phyloP scores from a whole-genome alignment of 2,797 vertebrate species.

The Emys orbicularis region DNA sequence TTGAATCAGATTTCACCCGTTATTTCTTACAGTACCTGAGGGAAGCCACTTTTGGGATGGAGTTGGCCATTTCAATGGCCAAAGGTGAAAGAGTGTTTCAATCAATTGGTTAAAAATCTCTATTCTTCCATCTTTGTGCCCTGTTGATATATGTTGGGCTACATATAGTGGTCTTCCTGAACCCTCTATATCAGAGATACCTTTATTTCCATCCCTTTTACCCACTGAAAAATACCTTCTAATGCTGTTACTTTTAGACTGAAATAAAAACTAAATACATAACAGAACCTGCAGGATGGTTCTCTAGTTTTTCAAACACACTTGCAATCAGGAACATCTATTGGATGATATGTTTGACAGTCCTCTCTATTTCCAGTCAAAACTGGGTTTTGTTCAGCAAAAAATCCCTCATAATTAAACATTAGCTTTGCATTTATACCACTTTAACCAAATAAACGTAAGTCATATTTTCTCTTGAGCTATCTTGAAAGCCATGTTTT shows the following conservation, averaged over 20 bases:
- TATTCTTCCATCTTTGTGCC: background rate
- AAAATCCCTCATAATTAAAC: background rate
- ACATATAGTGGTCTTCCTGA: background rate
- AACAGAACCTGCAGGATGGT: background rate
- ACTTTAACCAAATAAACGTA: background rate
- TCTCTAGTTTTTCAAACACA: background rate
- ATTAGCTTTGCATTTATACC: background rate
- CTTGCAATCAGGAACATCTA: background rate
- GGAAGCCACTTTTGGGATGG: too few species aligned
- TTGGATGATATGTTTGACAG: background rate
- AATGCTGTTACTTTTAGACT: background rate
- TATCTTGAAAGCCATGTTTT: background rate
- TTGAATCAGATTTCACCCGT: background rate
- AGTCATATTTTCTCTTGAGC: background rate
- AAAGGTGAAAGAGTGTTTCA: too few species aligned
- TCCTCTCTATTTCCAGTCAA: background rate
- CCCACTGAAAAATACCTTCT: background rate
- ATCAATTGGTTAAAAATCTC: too few species aligned
- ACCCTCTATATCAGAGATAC: background rate
- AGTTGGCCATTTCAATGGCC: too few species aligned
- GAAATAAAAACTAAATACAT: background rate
- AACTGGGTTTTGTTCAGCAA: background rate
- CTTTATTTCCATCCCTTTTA: background rate
- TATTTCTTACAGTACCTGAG: too few species aligned
- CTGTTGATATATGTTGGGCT: background rate